phyloP scores from a whole-genome alignment of 2,888 invertebrate genomes.

The Trilocha varians region DNA sequence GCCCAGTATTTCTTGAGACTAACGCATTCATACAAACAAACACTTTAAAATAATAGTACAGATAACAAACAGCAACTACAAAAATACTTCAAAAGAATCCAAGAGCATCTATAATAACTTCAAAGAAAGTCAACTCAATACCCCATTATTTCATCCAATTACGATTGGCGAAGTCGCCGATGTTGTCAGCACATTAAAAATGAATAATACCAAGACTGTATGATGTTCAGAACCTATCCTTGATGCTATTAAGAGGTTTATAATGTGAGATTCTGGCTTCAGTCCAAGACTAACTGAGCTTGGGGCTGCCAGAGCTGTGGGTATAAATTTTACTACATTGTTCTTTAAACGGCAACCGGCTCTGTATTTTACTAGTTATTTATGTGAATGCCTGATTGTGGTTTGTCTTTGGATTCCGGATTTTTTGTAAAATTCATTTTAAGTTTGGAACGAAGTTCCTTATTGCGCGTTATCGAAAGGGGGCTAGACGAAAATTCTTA shows the following conservation, averaged over 20 bases:
- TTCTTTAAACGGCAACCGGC: slow-evolving; percentile 36
- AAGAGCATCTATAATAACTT: no score
- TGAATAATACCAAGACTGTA: slow-evolving; percentile 11
- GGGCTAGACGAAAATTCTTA: no score
- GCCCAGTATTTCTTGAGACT: no score
- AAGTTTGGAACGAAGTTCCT: background rate
- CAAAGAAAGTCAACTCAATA: background rate
- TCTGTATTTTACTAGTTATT: slow-evolving; percentile 16
- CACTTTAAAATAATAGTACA: no score
- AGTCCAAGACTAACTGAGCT: slow-evolving; percentile 22
- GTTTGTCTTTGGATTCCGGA: background rate
- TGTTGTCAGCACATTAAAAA: slow-evolving; percentile 2
- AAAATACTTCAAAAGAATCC: no score
- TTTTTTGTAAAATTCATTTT: background rate
- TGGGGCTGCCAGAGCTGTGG: slow-evolving; percentile 21
- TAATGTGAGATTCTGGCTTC: slow-evolving; percentile 33
- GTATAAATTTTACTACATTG: slow-evolving; percentile 41
- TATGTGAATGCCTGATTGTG: slow-evolving; percentile 8
- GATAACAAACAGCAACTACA: no score
- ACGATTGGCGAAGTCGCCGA: background rate
- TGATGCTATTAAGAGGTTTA: slow-evolving; percentile 34
- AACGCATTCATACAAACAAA: no score
- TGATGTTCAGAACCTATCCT: slow-evolving; percentile 27
- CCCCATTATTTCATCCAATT: background rate
- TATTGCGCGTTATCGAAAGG: no score